phyloP scores from a whole-genome alignment of 2,888 invertebrate species.

The Pyrrhosoma nymphula region DNA sequence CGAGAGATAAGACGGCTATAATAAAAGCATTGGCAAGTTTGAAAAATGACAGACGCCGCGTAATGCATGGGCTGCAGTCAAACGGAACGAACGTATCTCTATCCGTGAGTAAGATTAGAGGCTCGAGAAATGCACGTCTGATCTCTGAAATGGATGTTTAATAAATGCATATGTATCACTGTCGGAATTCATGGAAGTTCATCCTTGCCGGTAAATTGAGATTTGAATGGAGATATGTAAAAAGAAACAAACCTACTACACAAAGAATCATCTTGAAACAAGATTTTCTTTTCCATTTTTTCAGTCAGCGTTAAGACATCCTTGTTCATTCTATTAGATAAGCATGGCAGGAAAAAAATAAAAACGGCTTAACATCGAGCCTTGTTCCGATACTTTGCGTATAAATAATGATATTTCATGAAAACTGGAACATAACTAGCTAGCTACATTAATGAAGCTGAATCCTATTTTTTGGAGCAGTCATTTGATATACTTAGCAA shows the following conservation, averaged over 20 bases:
- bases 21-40: neutral
- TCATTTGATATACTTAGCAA: no score
- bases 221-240: neutral
- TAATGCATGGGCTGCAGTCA: neutral
- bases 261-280: neutral
- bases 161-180: neutral
- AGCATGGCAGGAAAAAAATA: no score
- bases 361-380: no score
- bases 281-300: no score
- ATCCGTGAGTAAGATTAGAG: neutral
- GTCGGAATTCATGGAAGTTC: neutral
- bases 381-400: no score
- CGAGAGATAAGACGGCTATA: neutral
- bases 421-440: no score
- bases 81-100: neutral
- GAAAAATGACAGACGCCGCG: neutral
- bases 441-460: no score
- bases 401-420: no score
- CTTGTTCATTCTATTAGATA: no score
- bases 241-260: neutral
- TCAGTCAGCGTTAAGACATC: no score
- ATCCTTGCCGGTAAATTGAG: neutral
- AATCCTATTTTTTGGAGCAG: no score
- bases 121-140: neutral
- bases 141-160: neutral